A percentile compares a stretch with the other conserved stretches of the same genome.
phyloP scores from a whole-genome alignment of 2,113 vertebrate genomes.

The Pelmatolapia mariae region DNA sequence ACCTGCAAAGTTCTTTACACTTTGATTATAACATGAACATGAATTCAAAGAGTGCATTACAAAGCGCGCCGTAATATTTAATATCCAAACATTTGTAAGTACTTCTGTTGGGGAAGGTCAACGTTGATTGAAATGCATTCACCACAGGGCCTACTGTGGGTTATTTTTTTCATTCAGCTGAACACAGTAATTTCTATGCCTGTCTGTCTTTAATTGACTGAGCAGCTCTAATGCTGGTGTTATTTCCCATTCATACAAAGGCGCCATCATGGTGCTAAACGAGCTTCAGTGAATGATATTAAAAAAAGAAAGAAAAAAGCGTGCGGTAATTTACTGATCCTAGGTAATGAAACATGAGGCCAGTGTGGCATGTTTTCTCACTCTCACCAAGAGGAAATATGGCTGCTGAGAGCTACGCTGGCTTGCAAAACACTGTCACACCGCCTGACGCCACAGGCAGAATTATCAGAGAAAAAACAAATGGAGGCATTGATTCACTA shows the following conservation, averaged over 20 bases:
- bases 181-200: not conserved
- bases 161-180: conserved; percentile 9
- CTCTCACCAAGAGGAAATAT: conserved; percentile 49
- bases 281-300: conserved; percentile 24
- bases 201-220: conserved; percentile 12
- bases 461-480: conserved; percentile 68
- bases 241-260: conserved; percentile 38
- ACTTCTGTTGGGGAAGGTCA: not conserved
- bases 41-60: not conserved
- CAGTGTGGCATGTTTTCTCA: conserved; percentile 44
- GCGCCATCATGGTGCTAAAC: conserved; percentile 33
- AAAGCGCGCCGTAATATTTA: not conserved
- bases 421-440: conserved; percentile 61
- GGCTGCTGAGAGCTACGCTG: conserved; percentile 22
- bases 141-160: not conserved
- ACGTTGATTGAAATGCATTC: conserved; percentile 7
- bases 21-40: not conserved
- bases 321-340: conserved; percentile 40
- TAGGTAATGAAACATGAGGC: conserved; percentile 52
- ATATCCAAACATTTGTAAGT: not conserved
- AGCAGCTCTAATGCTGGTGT: conserved; percentile 5
- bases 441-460: conserved; percentile 42
- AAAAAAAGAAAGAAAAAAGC: not conserved
- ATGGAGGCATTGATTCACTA: conserved; percentile 69
- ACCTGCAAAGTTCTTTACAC: not conserved